Base-by-base conservation (phyloP, 2,888 invertebrate species). In the Meiosimyza platycephala region DNA sequence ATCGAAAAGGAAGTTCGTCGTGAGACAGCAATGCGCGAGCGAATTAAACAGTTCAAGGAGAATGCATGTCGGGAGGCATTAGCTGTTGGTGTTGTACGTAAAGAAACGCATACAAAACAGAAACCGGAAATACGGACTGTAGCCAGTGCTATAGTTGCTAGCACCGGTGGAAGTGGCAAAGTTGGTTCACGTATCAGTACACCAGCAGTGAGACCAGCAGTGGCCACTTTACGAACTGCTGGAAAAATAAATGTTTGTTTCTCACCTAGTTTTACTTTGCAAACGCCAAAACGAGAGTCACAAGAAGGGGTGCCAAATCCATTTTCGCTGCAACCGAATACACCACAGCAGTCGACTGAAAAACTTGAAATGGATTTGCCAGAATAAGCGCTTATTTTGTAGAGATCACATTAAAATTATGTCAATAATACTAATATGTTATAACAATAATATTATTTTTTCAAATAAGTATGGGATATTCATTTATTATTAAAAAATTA, bases 261-360 rank as follows among this genome's bases (percentile, higher is more conserved):
- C 78, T 85, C 86, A 40, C 40, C 40, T 6, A 79, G 76, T 59
- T 84, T 80, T 69, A 77, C 80, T 60, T 78, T 79, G 33, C 75
- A 74, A 1, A 84, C 84, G 1, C 86, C 86, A 0, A 87, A 85
- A 74, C 79, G 86, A 16, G 86, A 87, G 74, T 87, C 87, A 2
- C 85, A 83, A 71, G 78, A 79, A 22, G 80, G 78, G 9, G 48
- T 80, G 1, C 77, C 78, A 16, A 77, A 76, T 52, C 79, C 81
- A 6, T 83, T 84, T 55, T 75, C 75, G 5, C 76, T 79, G 6
- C 65, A 72, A 12, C 9, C 40, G 9, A 40, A 40, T 40, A 9
- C 72, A 71, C 65, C 11, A 59, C 6, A 60, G n/a, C 40, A 59
- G 54, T 59, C 2, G 22, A 16, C 40, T 28, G n/a, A 6, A 1